phyloP scores from a whole-genome alignment of 2,113 vertebrate species.

The Petrocephalus microphthalmus region DNA sequence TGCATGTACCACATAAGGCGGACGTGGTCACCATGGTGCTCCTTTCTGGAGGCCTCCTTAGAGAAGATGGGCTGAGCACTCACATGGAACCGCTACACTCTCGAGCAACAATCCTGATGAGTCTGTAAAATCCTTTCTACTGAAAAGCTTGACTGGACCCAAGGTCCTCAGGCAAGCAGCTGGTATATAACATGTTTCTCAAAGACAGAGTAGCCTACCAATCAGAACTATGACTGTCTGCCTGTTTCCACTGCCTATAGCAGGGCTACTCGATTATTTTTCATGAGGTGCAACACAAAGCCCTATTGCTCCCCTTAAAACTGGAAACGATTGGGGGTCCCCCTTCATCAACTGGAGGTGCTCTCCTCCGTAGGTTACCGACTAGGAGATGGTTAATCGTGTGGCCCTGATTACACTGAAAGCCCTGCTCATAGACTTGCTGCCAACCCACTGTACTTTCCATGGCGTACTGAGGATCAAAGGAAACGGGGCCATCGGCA shows the following conservation, averaged over 20 bases:
- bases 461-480: conserved; percentile 32
- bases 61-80: neutral
- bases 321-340: no score
- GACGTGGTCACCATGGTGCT: neutral
- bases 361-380: no score
- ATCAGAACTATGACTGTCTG: neutral
- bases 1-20: neutral
- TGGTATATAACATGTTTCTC: neutral
- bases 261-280: no score
- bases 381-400: no score
- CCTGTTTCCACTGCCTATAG: no score
- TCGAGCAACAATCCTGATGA: neutral
- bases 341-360: no score
- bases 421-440: no score
- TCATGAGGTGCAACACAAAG: no score
- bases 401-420: no score
- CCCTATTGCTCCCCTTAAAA: no score
- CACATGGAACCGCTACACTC: neutral
- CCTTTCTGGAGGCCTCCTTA: neutral
- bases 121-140: neutral
- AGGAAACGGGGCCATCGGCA: conserved; percentile 47
- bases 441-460: conserved; percentile 33
- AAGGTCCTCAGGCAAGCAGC: neutral
- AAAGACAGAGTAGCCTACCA: neutral
- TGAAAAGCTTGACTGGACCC: neutral